Evolutionary conservation across 2,888 invertebrate species (phyloP).

Genomic region (Melanotus villosus): DNA sequence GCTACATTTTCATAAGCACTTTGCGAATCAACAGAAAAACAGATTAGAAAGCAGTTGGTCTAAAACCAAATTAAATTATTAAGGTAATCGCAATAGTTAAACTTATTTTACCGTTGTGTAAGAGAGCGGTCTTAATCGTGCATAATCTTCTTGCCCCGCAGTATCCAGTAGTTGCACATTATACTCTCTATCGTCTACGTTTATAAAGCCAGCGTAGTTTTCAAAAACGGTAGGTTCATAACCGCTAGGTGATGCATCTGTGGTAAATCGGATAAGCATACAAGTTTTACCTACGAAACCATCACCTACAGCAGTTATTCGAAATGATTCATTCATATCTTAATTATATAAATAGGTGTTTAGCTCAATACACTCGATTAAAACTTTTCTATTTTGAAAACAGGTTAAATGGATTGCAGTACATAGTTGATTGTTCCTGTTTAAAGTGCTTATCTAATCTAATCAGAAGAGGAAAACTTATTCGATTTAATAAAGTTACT

Average conservation of each 20-base stretch:
- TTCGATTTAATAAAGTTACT: not conserved
- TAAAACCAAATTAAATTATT: slow-evolving; percentile 66
- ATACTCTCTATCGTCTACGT: slow-evolving; percentile 80
- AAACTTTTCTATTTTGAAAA: too few relatives aligned
- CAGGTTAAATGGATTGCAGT: too few relatives aligned
- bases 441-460: slow-evolving; percentile 15
- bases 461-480: not conserved
- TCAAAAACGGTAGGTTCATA: slow-evolving; percentile 73
- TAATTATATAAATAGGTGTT: not conserved
- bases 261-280: slow-evolving; percentile 70
- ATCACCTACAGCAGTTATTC: slow-evolving; percentile 88
- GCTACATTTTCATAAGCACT: slow-evolving; percentile 85
- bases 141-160: slow-evolving; percentile 90
- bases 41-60: slow-evolving; percentile 88
- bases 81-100: slow-evolving; percentile 5
- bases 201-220: slow-evolving; percentile 85
- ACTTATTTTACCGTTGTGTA: slow-evolving; percentile 80
- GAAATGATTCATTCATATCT: slow-evolving; percentile 14
- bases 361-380: too few relatives aligned
- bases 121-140: slow-evolving; percentile 84
- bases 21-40: slow-evolving; percentile 81
- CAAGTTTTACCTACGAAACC: slow-evolving; percentile 96
- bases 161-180: slow-evolving; percentile 89
- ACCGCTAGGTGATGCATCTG: slow-evolving; percentile 13
- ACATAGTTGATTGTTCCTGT: too few relatives aligned